These are phyloP conservation scores for Vanessa tameamea DNA, from an alignment of 1,140 invertebrate genomes.

Conservation along the genomic window DNA sequence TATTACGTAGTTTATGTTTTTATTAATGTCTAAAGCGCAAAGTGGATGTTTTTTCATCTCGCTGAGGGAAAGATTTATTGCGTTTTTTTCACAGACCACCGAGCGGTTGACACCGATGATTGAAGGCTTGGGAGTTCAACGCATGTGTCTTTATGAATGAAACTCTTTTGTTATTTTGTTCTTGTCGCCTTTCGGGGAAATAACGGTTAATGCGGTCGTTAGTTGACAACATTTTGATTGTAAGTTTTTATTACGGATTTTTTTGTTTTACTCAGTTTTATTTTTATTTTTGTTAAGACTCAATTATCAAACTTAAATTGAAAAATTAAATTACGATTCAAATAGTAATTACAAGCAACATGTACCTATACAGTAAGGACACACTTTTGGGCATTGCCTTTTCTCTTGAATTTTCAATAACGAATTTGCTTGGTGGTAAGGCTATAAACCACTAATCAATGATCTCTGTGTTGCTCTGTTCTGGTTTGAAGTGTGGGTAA, in stretches of 20 bases:
- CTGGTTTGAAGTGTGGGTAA: no score
- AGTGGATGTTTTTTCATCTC: constrained; percentile 55
- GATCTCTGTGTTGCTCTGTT: no score
- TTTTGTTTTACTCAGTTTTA: neutral
- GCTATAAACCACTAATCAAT: no score
- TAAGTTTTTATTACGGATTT: constrained; percentile 23
- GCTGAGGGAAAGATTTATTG: constrained; percentile 55
- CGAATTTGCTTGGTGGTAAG: no score
- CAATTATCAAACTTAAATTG: neutral
- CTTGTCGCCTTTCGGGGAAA: constrained; percentile 32
- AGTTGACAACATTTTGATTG: constrained; percentile 19
- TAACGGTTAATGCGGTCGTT: constrained; percentile 30
- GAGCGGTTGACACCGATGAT: constrained; percentile 54
- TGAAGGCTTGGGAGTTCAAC: constrained; percentile 40
- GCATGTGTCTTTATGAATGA: constrained; percentile 48
- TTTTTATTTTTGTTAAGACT: neutral
- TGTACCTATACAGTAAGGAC: no score
- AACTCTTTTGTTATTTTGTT: constrained; percentile 38
- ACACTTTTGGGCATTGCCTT: no score
- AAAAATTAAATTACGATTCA: no score
- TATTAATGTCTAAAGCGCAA: constrained; percentile 55
- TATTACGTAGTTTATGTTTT: constrained; percentile 44
- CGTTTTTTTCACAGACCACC: constrained; percentile 60
- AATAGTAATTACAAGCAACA: no score
- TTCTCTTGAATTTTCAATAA: no score